Percentiles rank a stretch among this genome's conserved stretches.
These are phyloP conservation scores for Orgyia antiqua DNA, from an alignment of 2,888 invertebrate species.

Conservation along the genomic window DNA sequence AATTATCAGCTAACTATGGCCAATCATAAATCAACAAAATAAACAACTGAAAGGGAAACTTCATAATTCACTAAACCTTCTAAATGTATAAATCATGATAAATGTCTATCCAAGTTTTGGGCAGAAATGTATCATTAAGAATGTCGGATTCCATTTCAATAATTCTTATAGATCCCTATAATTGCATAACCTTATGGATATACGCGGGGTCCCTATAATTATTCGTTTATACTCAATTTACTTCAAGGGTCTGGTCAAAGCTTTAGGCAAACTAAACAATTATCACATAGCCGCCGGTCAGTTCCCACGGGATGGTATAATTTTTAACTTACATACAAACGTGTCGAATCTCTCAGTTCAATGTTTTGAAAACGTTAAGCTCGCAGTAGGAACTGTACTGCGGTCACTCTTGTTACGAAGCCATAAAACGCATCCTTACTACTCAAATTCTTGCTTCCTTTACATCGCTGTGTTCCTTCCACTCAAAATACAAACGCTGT, in stretches of 20 bases:
- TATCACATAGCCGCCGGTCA: conserved; percentile 62
- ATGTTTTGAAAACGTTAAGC: conserved; percentile 55
- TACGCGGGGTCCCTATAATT: conserved; percentile 53
- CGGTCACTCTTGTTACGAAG: conserved; percentile 56
- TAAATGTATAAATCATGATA: conserved; percentile 32
- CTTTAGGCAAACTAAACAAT: conserved; percentile 69
- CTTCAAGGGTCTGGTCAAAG: conserved; percentile 52
- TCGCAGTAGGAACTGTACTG: conserved; percentile 37
- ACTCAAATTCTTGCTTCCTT: conserved; percentile 15
- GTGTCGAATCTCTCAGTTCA: conserved; percentile 30
- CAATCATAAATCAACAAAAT: conserved; percentile 12
- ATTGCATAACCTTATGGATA: conserved; percentile 40
- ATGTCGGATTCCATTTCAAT: conserved; percentile 44
- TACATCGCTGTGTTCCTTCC: conserved; percentile 38
- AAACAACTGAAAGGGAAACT: conserved; percentile 20
- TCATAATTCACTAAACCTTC: conserved; percentile 21
- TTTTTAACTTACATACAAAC: conserved; percentile 53
- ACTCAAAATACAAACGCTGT: conserved; percentile 11
- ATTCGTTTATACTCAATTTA: conserved; percentile 49
- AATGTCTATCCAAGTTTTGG: conserved; percentile 29
- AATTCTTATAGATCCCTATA: conserved; percentile 43
- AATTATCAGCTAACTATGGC: neutral
- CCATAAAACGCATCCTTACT: conserved; percentile 48
- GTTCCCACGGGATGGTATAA: conserved; percentile 70
- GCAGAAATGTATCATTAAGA: conserved; percentile 47